Percentiles rank a stretch among this genome's conserved stretches.
Conservation (phyloP, 2,888 invertebrate species). For the Nemotelus nigrinus region DNA sequence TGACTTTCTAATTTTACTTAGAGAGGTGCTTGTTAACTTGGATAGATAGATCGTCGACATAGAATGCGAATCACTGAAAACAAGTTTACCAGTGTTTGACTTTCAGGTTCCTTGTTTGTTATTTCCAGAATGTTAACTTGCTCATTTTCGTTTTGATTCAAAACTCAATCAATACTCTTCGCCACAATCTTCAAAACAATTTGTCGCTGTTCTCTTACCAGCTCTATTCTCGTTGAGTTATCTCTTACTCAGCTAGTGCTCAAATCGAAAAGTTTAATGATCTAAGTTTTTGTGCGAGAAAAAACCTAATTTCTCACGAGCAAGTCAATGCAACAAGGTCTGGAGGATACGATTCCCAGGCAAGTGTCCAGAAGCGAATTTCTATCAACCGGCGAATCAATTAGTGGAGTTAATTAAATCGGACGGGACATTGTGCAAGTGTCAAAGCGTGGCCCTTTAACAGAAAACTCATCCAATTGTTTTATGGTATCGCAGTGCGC, state of each 20-base stretch:
- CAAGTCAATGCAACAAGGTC: neutral
- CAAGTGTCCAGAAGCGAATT: neutral
- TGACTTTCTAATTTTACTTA: too few species aligned
- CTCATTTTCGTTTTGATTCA: too few species aligned
- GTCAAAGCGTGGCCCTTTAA: neutral
- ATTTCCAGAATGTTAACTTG: too few species aligned
- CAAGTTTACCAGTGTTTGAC: too few species aligned
- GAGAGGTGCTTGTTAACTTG: too few species aligned
- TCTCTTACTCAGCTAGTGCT: conserved; percentile 2
- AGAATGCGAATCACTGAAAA: too few species aligned
- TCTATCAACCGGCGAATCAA: neutral
- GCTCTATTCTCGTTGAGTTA: conserved; percentile 2
- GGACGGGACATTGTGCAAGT: conserved; percentile 29
- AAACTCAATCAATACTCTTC: too few species aligned
- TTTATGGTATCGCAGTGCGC: neutral
- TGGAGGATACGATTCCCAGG: neutral
- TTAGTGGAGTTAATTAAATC: conserved; percentile 38
- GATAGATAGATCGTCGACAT: too few species aligned
- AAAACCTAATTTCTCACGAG: conserved; percentile 11
- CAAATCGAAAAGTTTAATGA: conserved; percentile 41
- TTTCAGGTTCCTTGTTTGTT: too few species aligned
- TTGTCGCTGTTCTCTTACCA: neutral
- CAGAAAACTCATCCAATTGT: conserved; percentile 12
- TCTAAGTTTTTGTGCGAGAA: conserved; percentile 26
- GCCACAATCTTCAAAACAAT: too few species aligned